Base-by-base conservation (phyloP, 2,888 invertebrate species). In the Phyllotreta cruciferae region DNA sequence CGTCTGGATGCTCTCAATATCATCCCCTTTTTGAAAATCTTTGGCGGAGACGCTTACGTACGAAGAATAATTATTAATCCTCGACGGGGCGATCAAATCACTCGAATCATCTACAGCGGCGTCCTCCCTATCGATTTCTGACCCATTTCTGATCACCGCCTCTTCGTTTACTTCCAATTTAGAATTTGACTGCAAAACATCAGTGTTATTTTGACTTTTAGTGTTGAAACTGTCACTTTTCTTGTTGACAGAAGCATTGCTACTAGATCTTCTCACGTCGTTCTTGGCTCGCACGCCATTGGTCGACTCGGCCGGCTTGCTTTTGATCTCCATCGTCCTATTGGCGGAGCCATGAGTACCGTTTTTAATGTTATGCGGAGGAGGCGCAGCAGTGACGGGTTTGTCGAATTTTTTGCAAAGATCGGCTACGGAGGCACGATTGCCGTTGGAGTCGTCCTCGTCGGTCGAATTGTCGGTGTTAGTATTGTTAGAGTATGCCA, bases 51-150 rank as follows among this genome's bases (percentile, higher is more conserved):
- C 87, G 75, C 86, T 85, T 73, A 87, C 87, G 75, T 86, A 87
- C 58, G 87, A 87, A 62, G 87, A 86, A 75, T 86, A 86, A 77
- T 87, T 85, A 69, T 85, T 86, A 4, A 86, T 58, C 14, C 77
- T 72, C 13, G 75, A 58, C 7, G 61, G 61, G 38, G 45, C 37
- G 10, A 37, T 34, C 24, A 49, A 57, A 11, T 58, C 60, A n/a
- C 9, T 39, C 11, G 35, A 47, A 11, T 52, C 39, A 9, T 56
- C 45, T 41, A 53, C 38, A 37, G 3, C 36, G 58, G 13, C 60
- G 57, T 54, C 56, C 63, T 52, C 69, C 70, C 62, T 62, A 67
- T 52, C 62, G 66, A 57, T 63, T 56, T 67, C 65, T 62, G 63
- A 54, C 65, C 66, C 67, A 65, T 69, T 69, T 60, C 58, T 62